Evolutionary conservation across 2,888 invertebrate species (phyloP), one percentile per base, ranked within the genome.

Genomic region (Agrochola litura): DNA sequence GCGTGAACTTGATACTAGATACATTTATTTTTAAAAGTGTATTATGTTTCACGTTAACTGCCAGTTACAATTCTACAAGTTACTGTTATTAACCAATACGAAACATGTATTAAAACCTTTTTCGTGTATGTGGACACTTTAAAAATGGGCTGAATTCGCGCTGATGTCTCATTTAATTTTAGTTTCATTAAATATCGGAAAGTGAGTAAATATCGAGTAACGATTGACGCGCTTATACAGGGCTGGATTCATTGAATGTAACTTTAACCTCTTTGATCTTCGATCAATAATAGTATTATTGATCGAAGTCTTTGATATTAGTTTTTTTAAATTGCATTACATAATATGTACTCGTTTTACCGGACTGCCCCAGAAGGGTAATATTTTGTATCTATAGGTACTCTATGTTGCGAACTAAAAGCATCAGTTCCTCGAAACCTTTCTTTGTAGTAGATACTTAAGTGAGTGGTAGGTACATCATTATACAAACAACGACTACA

Each of bases 11-110:
- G n/a, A n/a, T n/a, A n/a, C 74, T 71, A 78, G 70, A 64, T 84
- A 74, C 82, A 82, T 87, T 87, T 76, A 76, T 87, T 82, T 82
- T 75, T 74, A 82, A 82, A 82, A 87, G 79, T 84, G 86, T 76
- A 72, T 78, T 74, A 82, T 86, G 54, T 84, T 82, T 86, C 77
- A 87, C 68, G 85, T 79, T 87, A 84, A 87, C 82, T 82, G 79
- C 86, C 82, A 83, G 80, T 86, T 78, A 85, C 81, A 87, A 73
- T 82, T 79, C 64, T 77, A 68, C 63, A 81, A 85, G 75, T 86
- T 81, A 81, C 76, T 86, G 84, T 85, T 82, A 82, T 82, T 75
- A 86, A 84, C 69, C 74, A 74, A 78, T 77, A 81, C 71, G 70
- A 74, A 70, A 76, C 76, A 79, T 77, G n/a, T 69, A 72, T 77